These are phyloP conservation scores for Bhutanitis thaidina DNA, from an alignment of 2,888 invertebrate genomes.

Conservation along the genomic window DNA sequence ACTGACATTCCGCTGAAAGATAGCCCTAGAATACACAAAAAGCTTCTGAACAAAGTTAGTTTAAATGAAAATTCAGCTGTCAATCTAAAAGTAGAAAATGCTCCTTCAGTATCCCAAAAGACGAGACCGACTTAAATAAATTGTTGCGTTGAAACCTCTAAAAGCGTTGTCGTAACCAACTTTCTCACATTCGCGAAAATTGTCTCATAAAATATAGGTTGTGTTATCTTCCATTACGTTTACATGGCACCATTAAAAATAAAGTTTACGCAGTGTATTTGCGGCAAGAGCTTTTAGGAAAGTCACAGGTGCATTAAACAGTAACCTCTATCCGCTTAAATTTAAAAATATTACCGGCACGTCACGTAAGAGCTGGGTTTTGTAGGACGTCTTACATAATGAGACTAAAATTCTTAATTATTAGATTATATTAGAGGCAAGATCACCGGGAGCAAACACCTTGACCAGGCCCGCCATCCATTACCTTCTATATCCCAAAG, in stretches of 20 bases:
- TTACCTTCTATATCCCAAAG: no score
- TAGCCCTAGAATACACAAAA: neutral
- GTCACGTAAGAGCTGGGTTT: constrained; percentile 29
- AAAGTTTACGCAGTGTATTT: constrained; percentile 63
- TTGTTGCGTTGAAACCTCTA: constrained; percentile 41
- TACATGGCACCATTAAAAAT: constrained; percentile 71
- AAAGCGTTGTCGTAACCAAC: constrained; percentile 66
- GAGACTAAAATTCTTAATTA: neutral
- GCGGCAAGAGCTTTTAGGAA: constrained; percentile 62
- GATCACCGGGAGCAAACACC: no score
- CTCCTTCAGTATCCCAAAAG: constrained; percentile 21
- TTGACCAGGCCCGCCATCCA: no score
- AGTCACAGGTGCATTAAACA: constrained; percentile 73
- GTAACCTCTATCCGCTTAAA: constrained; percentile 56
- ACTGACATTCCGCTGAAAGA: neutral
- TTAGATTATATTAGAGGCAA: no score
- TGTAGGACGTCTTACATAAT: neutral
- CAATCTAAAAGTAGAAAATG: constrained; percentile 29
- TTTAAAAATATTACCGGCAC: constrained; percentile 57
- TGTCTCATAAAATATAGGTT: constrained; percentile 69
- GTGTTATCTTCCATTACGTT: constrained; percentile 69
- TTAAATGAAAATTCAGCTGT: constrained; percentile 11
- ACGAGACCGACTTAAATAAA: constrained; percentile 22
- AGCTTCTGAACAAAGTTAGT: neutral
- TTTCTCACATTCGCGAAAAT: constrained; percentile 63